Base-by-base conservation (phyloP, 2,113 vertebrate genomes). In the Atrichornis clamosus region DNA sequence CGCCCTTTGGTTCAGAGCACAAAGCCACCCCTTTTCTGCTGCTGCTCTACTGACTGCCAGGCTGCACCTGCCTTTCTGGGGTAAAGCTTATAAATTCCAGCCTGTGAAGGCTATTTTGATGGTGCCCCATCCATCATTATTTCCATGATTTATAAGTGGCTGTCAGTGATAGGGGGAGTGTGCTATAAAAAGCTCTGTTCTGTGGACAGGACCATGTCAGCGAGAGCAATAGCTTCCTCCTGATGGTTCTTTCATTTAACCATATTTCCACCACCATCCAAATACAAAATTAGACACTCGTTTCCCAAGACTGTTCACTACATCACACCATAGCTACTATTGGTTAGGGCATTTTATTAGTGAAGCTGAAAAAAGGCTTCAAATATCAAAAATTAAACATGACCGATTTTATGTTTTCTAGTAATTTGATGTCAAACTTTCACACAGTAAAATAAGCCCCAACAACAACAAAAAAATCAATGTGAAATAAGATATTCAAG, bases 1-100 rank as follows among this genome's bases (percentile, higher is more conserved):
- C 4, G 11, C 6, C 2, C 33, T 65, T 53, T 50, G 15, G 1
- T 63, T 64, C 3, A 0, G 39, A 74, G 16, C 6, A 32, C 0
- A 0, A 93, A 87, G 44, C n/a, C 26, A 68, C 11, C 2, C 21
- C 7, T 44, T 16, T 78, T 15, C 44, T 56, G 23, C 26, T 75
- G n/a, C 28, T 65, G 39, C 56, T 74, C 33, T 22, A 5, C 35
- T 82, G 64, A n/a, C 5, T 55, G 23, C 26, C 4, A 10, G 47
- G 24, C 21, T 81, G 64, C 23, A 75, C 23, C 2, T 1, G 1
- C 27, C 21, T 91, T 64, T 55, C 49, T n/a, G 30, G 59, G 33
- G 6, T 22, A 68, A 69, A 27, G 7, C 21, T 78, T 65, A 39
- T n/a, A 52, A 74, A 92, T 77, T 47, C 24, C 53, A 49, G 11